phyloP scores from a whole-genome alignment of 2,888 invertebrate genomes.

The Tipula helvola region DNA sequence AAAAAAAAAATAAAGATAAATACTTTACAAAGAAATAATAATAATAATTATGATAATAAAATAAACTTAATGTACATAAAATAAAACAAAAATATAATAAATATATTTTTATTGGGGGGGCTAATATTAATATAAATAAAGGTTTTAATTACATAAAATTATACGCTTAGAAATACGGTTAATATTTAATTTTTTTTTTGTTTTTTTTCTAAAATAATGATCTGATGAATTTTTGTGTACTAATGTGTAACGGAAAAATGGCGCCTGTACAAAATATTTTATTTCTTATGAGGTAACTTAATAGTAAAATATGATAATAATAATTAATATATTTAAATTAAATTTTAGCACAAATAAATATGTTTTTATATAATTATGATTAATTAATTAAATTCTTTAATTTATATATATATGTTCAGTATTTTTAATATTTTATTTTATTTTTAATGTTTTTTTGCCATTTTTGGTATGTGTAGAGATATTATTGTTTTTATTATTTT shows the following conservation, averaged over 20 bases:
- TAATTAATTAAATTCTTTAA: neutral
- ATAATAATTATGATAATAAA: neutral
- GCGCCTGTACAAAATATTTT: neutral
- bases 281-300: neutral
- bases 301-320: too few species aligned
- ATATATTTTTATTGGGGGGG: neutral
- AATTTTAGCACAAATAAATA: neutral
- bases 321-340: neutral
- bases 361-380: neutral
- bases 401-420: neutral
- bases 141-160: neutral
- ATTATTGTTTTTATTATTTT: neutral
- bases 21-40: neutral
- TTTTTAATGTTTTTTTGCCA: neutral
- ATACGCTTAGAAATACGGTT: neutral
- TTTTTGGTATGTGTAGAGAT: constrained; percentile 4
- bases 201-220: neutral
- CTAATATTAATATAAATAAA: neutral
- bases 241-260: neutral
- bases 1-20: neutral
- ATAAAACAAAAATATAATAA: neutral
- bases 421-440: neutral
- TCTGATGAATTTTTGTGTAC: neutral
- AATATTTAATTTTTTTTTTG: neutral
- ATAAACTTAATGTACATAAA: neutral